Conservation (phyloP, 2,888 invertebrate species). For the Merodon equestris region DNA sequence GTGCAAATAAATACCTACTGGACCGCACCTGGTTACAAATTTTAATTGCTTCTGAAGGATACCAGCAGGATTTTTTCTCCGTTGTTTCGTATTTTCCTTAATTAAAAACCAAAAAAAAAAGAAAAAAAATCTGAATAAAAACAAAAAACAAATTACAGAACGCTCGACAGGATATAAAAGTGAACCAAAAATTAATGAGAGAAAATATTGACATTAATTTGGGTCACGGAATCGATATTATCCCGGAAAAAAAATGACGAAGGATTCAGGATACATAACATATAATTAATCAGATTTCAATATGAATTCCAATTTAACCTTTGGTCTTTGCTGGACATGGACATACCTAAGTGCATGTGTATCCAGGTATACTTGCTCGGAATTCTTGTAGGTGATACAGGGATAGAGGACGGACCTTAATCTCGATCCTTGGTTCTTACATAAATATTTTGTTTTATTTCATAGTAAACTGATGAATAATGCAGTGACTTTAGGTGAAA, state of each 20-base stretch:
- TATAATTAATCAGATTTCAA: constrained; percentile 58
- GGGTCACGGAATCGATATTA: constrained; percentile 62
- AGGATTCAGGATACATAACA: constrained; percentile 5
- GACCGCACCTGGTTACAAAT: constrained; percentile 64
- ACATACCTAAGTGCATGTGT: too few species aligned
- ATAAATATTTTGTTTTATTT: constrained; percentile 41
- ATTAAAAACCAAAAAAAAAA: constrained; percentile 50
- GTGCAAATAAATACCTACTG: constrained; percentile 48
- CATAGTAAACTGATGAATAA: constrained; percentile 42
- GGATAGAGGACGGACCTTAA: too few species aligned
- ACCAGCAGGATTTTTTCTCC: too few species aligned
- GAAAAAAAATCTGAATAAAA: constrained; percentile 10
- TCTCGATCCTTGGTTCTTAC: constrained; percentile 7
- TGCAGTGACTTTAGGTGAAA: constrained; percentile 17
- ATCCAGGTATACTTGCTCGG: too few species aligned
- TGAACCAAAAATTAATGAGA: constrained; percentile 56
- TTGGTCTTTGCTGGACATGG: too few species aligned
- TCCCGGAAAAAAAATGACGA: neutral
- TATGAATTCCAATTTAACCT: constrained; percentile 11
- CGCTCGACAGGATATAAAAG: neutral
- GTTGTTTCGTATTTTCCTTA: constrained; percentile 43
- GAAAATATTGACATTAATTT: constrained; percentile 60
- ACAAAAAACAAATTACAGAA: too few species aligned
- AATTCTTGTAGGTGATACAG: too few species aligned
- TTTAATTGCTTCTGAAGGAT: constrained; percentile 41